These are phyloP conservation scores for Drosophila fulvimacula DNA, from an alignment of 2,888 invertebrate species.

Conservation along the genomic window DNA sequence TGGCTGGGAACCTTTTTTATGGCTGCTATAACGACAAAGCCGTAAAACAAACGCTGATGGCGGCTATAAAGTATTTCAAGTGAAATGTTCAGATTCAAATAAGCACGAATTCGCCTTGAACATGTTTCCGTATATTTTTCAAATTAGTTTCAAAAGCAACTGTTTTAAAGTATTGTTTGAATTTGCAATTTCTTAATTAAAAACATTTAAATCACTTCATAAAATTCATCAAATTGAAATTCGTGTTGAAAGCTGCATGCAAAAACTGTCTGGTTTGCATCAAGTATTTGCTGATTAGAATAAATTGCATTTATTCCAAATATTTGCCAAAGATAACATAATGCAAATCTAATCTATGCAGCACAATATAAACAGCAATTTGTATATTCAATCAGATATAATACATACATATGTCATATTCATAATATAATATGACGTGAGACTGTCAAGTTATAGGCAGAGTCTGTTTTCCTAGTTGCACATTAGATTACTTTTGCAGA, in stretches of 20 bases:
- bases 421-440: background rate
- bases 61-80: constrained; percentile 42
- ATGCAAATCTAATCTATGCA: background rate
- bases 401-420: no score
- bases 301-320: background rate
- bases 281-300: background rate
- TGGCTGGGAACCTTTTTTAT: constrained; percentile 42
- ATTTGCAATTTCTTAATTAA: background rate
- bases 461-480: no score
- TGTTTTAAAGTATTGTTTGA: background rate
- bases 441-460: background rate
- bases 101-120: constrained; percentile 2
- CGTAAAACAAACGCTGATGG: constrained; percentile 56
- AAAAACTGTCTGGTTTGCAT: background rate
- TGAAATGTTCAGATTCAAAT: constrained; percentile 54
- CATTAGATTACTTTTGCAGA: background rate
- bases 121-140: background rate
- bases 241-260: background rate
- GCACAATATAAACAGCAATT: background rate
- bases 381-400: background rate
- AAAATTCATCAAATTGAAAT: no score
- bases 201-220: background rate
- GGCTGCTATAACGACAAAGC: constrained; percentile 24
- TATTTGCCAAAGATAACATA: background rate
- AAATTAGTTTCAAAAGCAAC: background rate